Conservation (phyloP, 2,797 vertebrate species). For the Chromis chromis region DNA sequence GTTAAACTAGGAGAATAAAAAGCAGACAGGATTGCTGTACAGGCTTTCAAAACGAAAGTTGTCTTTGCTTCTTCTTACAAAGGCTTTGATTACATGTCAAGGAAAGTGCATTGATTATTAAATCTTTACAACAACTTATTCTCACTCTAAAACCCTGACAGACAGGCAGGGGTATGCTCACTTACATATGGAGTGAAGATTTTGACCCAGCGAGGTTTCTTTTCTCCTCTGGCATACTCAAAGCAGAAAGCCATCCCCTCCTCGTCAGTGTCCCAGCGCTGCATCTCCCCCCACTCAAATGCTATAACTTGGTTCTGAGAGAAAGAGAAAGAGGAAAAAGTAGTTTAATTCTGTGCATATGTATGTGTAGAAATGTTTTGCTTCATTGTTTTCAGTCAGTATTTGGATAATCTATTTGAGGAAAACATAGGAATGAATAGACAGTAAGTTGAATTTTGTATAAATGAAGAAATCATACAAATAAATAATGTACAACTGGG, state of each 20-base stretch:
- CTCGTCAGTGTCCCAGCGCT: slow-evolving; percentile 97
- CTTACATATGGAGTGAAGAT: slow-evolving; percentile 98
- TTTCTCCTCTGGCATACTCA: slow-evolving; percentile 93
- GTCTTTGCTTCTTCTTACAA: neutral
- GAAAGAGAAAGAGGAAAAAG: neutral
- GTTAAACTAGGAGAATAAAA: slow-evolving; percentile 88
- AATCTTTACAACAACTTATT: too few relatives aligned
- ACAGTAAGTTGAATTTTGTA: neutral
- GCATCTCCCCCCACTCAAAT: slow-evolving; percentile 97
- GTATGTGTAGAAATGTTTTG: neutral
- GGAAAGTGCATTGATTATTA: neutral
- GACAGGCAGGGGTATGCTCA: slow-evolving; percentile 10
- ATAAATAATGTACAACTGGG: neutral
- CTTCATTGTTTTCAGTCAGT: neutral
- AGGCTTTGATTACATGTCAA: neutral
- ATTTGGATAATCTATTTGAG: neutral
- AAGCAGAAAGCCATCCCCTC: slow-evolving; percentile 99
- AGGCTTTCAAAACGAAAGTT: too few relatives aligned
- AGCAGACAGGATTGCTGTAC: slow-evolving; percentile 23
- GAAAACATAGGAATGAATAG: too few relatives aligned
- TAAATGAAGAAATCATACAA: neutral
- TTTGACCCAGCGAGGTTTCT: slow-evolving; percentile 98
- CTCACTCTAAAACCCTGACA: neutral
- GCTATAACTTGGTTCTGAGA: slow-evolving; percentile 96
- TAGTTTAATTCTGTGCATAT: neutral